These are phyloP conservation scores for Polyommatus iphigenia DNA, from an alignment of 2,888 invertebrate species.

Conservation along the genomic window DNA sequence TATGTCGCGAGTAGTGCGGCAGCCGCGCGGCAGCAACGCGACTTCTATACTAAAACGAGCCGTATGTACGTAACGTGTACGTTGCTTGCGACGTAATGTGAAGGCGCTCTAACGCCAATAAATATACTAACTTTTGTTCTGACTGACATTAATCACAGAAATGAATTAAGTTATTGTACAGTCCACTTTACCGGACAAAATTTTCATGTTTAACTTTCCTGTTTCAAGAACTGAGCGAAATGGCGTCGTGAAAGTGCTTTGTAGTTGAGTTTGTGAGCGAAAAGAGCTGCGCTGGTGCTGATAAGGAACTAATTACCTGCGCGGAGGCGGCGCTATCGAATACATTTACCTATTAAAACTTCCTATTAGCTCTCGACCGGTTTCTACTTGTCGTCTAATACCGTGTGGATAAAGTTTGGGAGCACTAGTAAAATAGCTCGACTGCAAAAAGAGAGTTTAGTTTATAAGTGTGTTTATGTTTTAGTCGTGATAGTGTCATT, in stretches of 20 bases:
- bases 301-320: slow-evolving; percentile 40
- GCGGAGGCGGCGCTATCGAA: slow-evolving; percentile 36
- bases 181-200: slow-evolving; percentile 8
- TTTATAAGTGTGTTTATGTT: neutral
- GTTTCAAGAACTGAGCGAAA: slow-evolving; percentile 35
- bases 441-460: neutral
- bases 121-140: neutral
- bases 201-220: slow-evolving; percentile 37
- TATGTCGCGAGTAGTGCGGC: too few species aligned
- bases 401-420: slow-evolving; percentile 10
- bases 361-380: slow-evolving; percentile 38
- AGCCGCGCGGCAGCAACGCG: too few species aligned
- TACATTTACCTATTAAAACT: slow-evolving; percentile 40
- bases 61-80: too few species aligned
- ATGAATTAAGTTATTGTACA: neutral
- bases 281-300: slow-evolving; percentile 38
- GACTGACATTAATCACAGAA: neutral
- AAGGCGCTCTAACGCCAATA: too few species aligned
- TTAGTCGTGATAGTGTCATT: neutral
- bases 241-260: slow-evolving; percentile 36
- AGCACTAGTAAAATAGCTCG: neutral
- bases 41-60: too few species aligned
- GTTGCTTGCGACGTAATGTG: too few species aligned
- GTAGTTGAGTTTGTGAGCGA: slow-evolving; percentile 36
- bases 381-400: slow-evolving; percentile 27